These are phyloP conservation scores for Illadopsis cleaveri DNA, from an alignment of 2,113 vertebrate species.

Conservation along the genomic window DNA sequence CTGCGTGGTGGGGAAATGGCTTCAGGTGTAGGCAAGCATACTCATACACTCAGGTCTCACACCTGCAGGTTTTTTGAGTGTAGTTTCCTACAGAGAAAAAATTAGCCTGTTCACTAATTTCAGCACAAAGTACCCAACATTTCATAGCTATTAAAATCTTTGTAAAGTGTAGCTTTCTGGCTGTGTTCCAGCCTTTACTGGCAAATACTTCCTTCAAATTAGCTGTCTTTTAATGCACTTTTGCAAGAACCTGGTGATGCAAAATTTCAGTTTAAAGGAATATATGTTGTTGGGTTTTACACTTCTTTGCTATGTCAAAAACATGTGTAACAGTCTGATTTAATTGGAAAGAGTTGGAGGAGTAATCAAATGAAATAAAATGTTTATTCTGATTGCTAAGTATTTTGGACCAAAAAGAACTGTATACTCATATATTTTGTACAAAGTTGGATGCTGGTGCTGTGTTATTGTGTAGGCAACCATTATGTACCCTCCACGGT, in stretches of 20 bases:
- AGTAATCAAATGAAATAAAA: neutral
- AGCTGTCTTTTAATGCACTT: neutral
- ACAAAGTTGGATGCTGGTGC: neutral
- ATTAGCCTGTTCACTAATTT: neutral
- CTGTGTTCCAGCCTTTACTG: neutral
- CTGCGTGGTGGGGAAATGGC: neutral
- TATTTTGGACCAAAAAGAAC: neutral
- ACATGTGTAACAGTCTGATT: neutral
- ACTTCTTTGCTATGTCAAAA: neutral
- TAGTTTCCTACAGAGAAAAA: neutral
- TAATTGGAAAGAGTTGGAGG: neutral
- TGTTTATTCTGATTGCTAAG: neutral
- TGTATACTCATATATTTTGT: neutral
- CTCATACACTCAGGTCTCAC: neutral
- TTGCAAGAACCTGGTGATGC: neutral
- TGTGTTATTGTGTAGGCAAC: neutral
- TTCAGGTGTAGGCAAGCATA: neutral
- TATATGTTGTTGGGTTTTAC: neutral
- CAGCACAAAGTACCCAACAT: neutral
- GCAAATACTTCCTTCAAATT: neutral
- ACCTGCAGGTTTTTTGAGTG: neutral
- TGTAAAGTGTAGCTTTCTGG: neutral
- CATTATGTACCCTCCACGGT: neutral
- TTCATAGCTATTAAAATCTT: slow-evolving; percentile 23
- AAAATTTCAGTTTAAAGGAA: neutral